Evolutionary conservation across 2,888 invertebrate species (phyloP), one percentile per base, ranked within the genome.

Genomic region (Eugnorisma glareosa): DNA sequence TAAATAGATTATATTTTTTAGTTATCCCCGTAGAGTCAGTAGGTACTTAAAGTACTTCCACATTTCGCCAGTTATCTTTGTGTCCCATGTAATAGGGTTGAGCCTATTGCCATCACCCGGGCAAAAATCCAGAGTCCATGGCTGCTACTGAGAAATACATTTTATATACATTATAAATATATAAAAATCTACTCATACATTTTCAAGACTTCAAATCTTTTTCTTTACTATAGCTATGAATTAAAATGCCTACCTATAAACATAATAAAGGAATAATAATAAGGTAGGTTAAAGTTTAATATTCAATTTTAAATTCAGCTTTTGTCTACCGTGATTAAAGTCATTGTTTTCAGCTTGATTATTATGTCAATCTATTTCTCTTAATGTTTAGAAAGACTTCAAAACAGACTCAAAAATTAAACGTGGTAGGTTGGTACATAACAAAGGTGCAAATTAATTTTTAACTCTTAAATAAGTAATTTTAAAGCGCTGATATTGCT

Each of bases 311-410:
- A 57, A 35, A 10, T 37, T 40, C 35, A 51, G 35, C 51, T 7
- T 31, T 66, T 59, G 63, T 77, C 37, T 68, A 15, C 35, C 18
- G n/a, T 69, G 69, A 83, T 83, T n/a, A 77, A 66, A 21, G 21
- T 13, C 45, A 37, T 77, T 83, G 64, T 69, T 59, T 51, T 82
- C 15, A 37, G 35, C n/a, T 10, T n/a, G 10, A 77, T 64, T 51
- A 57, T 54, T 57, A 82, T 43, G 15, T 35, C 45, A 45, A 82
- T 63, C 21, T 67, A 35, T 63, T 31, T 48, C 18, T 67, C 24
- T 21, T 54, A 82, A 63, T 76, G 54, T 82, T 15, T 67, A 10
- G 11, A 73, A 73, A 63, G 2, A 54, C 21, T 80, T 21, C 2
- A 24, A 15, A 1, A 21, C 15, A 48, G 45, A 31, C 1, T 24